Evolutionary conservation across 2,113 vertebrate species (phyloP).

Genomic region (Limnothrissa miodon): DNA sequence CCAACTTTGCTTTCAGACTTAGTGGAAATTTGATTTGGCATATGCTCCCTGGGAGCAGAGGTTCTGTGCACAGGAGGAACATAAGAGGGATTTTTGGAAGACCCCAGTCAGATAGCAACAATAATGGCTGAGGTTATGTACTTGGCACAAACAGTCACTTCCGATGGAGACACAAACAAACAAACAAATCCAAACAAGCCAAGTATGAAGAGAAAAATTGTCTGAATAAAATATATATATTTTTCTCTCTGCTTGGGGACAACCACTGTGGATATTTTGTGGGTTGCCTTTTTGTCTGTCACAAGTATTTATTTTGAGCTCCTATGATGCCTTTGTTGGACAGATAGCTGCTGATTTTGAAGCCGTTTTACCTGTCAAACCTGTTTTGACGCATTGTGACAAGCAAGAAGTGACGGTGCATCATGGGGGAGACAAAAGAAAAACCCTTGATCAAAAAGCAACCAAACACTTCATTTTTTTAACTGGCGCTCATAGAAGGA

Average conservation of each 20-base stretch:
- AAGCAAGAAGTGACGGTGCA: background rate
- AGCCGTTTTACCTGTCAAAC: background rate
- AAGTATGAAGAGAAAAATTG: background rate
- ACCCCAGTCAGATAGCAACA: background rate
- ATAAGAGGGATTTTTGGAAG: slow-evolving; percentile 29
- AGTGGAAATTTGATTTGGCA: slow-evolving; percentile 61
- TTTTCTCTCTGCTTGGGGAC: background rate
- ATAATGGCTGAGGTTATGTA: background rate
- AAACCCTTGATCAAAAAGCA: background rate
- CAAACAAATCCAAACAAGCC: background rate
- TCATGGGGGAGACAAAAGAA: background rate
- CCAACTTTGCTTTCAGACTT: slow-evolving; percentile 51
- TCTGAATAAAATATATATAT: background rate
- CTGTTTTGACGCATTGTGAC: background rate
- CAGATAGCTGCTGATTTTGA: background rate
- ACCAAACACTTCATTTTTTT: background rate
- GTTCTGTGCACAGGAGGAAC: slow-evolving; percentile 59
- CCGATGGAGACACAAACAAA: background rate
- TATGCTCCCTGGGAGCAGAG: slow-evolving; percentile 62
- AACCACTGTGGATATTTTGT: background rate
- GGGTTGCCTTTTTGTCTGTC: background rate
- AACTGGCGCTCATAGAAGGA: background rate
- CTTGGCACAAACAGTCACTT: background rate
- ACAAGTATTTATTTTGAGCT: background rate
- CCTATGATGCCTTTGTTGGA: background rate